These are phyloP conservation scores for Carposina sasakii DNA, from an alignment of 1,140 invertebrate species.

Conservation along the genomic window DNA sequence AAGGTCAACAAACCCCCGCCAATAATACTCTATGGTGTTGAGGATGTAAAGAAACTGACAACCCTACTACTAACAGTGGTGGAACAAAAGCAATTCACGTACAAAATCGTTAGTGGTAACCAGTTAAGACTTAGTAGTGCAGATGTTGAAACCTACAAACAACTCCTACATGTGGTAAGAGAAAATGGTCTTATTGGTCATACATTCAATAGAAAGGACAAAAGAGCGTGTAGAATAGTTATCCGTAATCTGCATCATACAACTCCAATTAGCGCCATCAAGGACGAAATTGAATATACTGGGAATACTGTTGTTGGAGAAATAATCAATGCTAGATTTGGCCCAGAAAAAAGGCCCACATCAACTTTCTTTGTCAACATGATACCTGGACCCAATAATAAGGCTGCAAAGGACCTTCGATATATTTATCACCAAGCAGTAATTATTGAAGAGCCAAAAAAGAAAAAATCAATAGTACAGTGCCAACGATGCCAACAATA, in stretches of 20 bases:
- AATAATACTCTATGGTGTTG: conserved; percentile 10
- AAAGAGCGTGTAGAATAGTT: neutral
- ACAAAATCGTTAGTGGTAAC: conserved; percentile 9
- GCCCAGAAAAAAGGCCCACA: conserved; percentile 4
- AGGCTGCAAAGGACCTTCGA: conserved; percentile 30
- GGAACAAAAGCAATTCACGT: conserved; percentile 2
- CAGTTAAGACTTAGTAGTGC: conserved; percentile 2
- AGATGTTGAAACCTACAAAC: conserved; percentile 2
- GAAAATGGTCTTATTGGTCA: conserved; percentile 7
- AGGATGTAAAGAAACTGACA: conserved; percentile 10
- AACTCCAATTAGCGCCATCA: neutral
- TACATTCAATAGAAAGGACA: conserved; percentile 6
- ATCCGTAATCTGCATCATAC: neutral
- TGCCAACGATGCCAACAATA: conserved; percentile 42
- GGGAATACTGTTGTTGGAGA: conserved; percentile 2
- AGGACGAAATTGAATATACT: neutral
- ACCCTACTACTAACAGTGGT: conserved; percentile 9
- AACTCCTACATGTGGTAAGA: neutral
- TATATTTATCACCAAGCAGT: conserved; percentile 20
- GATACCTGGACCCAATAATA: conserved; percentile 33
- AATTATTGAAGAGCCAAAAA: conserved; percentile 22
- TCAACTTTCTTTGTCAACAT: conserved; percentile 30
- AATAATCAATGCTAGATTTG: conserved; percentile 1
- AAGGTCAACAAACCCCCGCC: conserved; percentile 9
- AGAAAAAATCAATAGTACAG: conserved; percentile 29